These are phyloP conservation scores for Calameuta idolon DNA, from an alignment of 2,888 invertebrate species.

Conservation along the genomic window DNA sequence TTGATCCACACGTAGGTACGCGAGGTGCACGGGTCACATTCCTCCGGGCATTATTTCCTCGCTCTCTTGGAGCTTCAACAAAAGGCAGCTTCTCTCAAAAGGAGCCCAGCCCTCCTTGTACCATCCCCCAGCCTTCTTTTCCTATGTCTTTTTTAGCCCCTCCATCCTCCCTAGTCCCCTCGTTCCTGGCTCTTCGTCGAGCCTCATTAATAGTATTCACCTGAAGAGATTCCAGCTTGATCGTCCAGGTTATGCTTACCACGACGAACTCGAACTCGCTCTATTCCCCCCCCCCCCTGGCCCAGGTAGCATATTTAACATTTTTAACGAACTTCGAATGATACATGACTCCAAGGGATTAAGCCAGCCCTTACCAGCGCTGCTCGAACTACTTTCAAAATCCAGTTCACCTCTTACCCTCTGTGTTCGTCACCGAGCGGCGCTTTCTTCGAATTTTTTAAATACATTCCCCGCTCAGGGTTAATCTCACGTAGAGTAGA, in stretches of 20 bases:
- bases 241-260: conserved; percentile 32
- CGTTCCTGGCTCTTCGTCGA: conserved; percentile 27
- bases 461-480: not conserved
- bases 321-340: conserved; percentile 52
- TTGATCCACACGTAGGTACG: conserved; percentile 46
- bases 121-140: not conserved
- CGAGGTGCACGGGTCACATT: conserved; percentile 65
- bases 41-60: conserved; percentile 63
- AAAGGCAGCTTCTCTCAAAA: conserved; percentile 58
- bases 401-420: not conserved
- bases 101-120: conserved; percentile 32
- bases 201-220: conserved; percentile 65
- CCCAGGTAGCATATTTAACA: conserved; percentile 43
- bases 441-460: not conserved
- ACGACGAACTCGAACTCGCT: not conserved
- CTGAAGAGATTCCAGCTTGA: conserved; percentile 51
- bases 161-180: not conserved
- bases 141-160: not conserved
- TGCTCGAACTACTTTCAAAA: not conserved
- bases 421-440: not conserved
- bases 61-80: conserved; percentile 56
- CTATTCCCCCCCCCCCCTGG: not conserved
- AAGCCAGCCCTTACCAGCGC: conserved; percentile 19
- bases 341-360: conserved; percentile 46
- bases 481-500: not conserved